Percentiles rank a stretch among this genome's conserved stretches.
Conservation (phyloP, 2,113 vertebrate genomes). For the Mus pahari region DNA sequence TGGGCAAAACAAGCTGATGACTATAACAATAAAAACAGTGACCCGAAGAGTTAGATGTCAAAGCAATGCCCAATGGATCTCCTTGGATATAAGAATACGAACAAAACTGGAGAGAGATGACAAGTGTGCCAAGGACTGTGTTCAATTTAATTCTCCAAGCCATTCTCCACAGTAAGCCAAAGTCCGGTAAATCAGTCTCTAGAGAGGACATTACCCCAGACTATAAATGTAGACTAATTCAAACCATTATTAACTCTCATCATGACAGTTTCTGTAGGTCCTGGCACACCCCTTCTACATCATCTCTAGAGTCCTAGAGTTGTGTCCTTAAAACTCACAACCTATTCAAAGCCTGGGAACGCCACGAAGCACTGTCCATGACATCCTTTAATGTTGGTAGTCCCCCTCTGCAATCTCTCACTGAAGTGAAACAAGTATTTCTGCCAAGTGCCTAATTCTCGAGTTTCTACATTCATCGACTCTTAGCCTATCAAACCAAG, state of each 20-base stretch:
- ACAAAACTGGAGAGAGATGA: not conserved
- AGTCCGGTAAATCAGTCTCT: not conserved
- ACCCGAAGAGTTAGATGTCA: conserved; percentile 40
- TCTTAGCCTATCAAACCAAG: not conserved
- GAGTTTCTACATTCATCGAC: not conserved
- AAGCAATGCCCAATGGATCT: conserved; percentile 39
- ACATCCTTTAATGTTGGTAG: not conserved
- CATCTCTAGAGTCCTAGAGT: not conserved
- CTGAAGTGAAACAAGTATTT: not conserved
- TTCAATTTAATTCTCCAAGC: conserved; percentile 21
- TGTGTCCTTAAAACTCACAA: not conserved
- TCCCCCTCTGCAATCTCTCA: not conserved
- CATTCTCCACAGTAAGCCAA: not conserved
- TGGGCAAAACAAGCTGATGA: conserved; percentile 26
- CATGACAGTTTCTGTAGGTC: not conserved
- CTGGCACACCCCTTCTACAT: rapidly evolving
- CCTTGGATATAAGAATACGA: conserved; percentile 52
- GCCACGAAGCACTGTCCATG: not conserved
- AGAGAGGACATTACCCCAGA: not conserved
- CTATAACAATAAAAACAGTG: conserved; percentile 32
- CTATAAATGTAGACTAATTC: not conserved
- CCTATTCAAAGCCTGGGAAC: not conserved
- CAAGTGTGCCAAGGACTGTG: not conserved
- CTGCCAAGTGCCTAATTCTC: not conserved
- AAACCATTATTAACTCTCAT: not conserved